Percentiles rank a stretch among this genome's conserved stretches.
Evolutionary conservation across 2,888 invertebrate genomes (phyloP).

Genomic region (Cybosia mesomella): DNA sequence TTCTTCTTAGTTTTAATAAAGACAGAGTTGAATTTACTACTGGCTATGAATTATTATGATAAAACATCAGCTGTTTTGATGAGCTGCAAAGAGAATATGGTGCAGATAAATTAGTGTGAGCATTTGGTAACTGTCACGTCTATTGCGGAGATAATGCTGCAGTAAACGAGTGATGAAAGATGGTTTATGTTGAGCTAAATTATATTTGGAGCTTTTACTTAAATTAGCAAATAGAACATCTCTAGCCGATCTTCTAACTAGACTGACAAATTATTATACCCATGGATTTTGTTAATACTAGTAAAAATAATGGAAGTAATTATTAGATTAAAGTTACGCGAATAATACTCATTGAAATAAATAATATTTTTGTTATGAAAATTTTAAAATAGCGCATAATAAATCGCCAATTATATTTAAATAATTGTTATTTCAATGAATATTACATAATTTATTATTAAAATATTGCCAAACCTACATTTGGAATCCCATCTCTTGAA

Average conservation of each 20-base stretch:
- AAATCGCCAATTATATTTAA: too few relatives aligned
- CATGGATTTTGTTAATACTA: not conserved
- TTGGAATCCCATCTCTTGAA: too few relatives aligned
- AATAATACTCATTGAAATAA: too few relatives aligned
- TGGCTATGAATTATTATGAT: conserved; percentile 51
- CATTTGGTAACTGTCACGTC: conserved; percentile 58
- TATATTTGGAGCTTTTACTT: conserved; percentile 34
- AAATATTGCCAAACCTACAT: not conserved
- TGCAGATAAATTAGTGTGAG: conserved; percentile 61
- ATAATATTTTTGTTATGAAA: not conserved
- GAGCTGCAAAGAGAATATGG: conserved; percentile 58
- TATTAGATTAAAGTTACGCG: too few relatives aligned
- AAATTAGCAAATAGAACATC: not conserved
- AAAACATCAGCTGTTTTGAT: conserved; percentile 66
- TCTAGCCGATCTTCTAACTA: not conserved
- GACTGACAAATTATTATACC: not conserved
- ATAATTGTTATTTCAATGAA: not conserved
- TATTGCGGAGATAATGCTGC: conserved; percentile 46
- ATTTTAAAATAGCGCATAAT: too few relatives aligned
- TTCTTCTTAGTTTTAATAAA: conserved; percentile 22
- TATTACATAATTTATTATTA: not conserved
- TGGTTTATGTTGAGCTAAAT: conserved; percentile 45
- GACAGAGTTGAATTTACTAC: conserved; percentile 32
- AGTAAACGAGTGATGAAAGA: conserved; percentile 44
- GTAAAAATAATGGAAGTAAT: too few relatives aligned